These are phyloP conservation scores for Agonopterix heracliana DNA, from an alignment of 2,888 invertebrate genomes.

Conservation along the genomic window DNA sequence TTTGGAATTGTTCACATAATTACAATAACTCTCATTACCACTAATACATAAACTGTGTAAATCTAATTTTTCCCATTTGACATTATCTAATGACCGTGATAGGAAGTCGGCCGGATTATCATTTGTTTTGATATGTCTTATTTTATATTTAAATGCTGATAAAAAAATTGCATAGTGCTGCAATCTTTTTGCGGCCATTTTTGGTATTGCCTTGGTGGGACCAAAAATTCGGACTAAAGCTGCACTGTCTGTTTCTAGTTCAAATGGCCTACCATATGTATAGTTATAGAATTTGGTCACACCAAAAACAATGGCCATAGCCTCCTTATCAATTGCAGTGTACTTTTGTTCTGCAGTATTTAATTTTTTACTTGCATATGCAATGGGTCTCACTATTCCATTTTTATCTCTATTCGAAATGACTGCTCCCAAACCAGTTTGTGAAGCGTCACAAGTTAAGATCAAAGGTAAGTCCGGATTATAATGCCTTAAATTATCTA, in stretches of 20 bases:
- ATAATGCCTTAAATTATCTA: not conserved
- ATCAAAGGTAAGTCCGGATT: conserved; percentile 3
- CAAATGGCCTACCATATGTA: conserved; percentile 18
- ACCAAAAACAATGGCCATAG: conserved; percentile 19
- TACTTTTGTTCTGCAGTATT: conserved; percentile 15
- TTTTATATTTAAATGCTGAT: conserved; percentile 14
- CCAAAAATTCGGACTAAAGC: conserved; percentile 27
- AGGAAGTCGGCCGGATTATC: conserved; percentile 17
- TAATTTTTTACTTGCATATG: conserved; percentile 17
- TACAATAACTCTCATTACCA: not conserved
- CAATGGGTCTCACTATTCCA: conserved; percentile 12
- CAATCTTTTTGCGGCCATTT: conserved; percentile 27
- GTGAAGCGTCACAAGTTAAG: conserved; percentile 12
- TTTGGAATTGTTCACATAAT: not conserved
- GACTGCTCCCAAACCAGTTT: no score
- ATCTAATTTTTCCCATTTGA: not conserved
- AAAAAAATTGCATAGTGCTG: conserved; percentile 24
- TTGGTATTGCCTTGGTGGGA: conserved; percentile 26
- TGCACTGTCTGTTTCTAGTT: conserved; percentile 22
- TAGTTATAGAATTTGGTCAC: conserved; percentile 23
- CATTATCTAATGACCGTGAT: conserved; percentile 4
- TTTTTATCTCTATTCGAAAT: conserved; percentile 7
- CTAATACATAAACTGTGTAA: not conserved
- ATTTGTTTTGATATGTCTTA: conserved; percentile 13
- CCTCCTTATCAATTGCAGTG: conserved; percentile 18